Percentiles rank a stretch among this genome's conserved stretches.
phyloP scores from a whole-genome alignment of 2,888 invertebrate genomes.

The Pachymerium ferrugineum region DNA sequence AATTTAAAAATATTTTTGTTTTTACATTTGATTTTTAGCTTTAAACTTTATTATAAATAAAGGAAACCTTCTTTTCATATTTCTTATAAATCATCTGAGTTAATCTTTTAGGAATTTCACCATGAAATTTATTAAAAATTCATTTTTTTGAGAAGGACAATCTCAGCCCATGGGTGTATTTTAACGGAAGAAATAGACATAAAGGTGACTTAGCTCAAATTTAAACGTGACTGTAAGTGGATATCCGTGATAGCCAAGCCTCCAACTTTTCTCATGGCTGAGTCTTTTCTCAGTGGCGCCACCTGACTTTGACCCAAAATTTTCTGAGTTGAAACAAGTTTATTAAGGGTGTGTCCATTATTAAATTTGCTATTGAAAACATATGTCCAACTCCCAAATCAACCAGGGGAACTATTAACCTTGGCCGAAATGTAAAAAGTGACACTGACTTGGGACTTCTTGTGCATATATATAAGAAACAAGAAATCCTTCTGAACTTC shows the following conservation, averaged over 20 bases:
- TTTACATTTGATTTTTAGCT: too few species aligned
- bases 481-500: background rate
- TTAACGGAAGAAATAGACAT: background rate
- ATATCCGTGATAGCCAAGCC: slow-evolving; percentile 1
- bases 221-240: background rate
- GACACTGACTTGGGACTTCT: background rate
- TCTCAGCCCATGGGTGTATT: background rate
- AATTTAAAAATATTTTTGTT: too few species aligned
- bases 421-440: background rate
- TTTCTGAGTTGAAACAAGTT: background rate
- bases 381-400: background rate
- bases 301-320: slow-evolving; percentile 15
- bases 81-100: too few species aligned
- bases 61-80: too few species aligned
- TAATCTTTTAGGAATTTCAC: too few species aligned
- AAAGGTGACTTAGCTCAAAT: background rate
- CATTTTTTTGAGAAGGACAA: background rate
- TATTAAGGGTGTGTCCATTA: background rate
- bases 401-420: background rate
- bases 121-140: too few species aligned
- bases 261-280: background rate
- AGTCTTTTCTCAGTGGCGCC: slow-evolving; percentile 2
- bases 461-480: background rate
- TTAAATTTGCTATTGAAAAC: slow-evolving; percentile 12
- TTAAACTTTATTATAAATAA: too few species aligned